A percentile compares a stretch with the other conserved stretches of the same genome.
Conservation (phyloP, 2,888 invertebrate genomes). For the Stramonita haemastoma region DNA sequence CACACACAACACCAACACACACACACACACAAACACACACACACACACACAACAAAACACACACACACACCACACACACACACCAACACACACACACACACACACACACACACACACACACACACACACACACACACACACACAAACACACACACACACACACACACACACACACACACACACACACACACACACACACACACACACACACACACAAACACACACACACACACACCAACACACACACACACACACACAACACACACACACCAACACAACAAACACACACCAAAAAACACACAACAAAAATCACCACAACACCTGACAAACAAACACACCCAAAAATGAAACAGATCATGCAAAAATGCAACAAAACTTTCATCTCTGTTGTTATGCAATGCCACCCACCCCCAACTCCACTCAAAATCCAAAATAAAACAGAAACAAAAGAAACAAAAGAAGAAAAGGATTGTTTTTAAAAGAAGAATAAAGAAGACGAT, state of each 20-base stretch:
- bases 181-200: conserved; percentile 1
- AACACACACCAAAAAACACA: not conserved
- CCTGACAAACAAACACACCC: not conserved
- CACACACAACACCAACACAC: not conserved
- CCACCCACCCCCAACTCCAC: too few relatives aligned
- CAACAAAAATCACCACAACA: not conserved
- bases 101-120: not conserved
- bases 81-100: not conserved
- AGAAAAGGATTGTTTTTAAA: too few relatives aligned
- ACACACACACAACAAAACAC: not conserved
- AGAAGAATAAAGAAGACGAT: too few relatives aligned
- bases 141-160: not conserved
- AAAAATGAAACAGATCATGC: not conserved
- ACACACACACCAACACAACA: not conserved
- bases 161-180: not conserved
- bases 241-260: conserved; percentile 14
- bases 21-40: not conserved
- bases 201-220: not conserved
- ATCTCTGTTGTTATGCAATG: too few relatives aligned
- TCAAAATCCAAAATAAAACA: too few relatives aligned
- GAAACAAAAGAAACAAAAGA: too few relatives aligned
- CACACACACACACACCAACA: not conserved
- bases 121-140: not conserved
- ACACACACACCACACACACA: not conserved
- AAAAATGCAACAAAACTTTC: too few relatives aligned